Conservation (phyloP, 2,888 invertebrate genomes). For the Drosophila niveifrons region DNA sequence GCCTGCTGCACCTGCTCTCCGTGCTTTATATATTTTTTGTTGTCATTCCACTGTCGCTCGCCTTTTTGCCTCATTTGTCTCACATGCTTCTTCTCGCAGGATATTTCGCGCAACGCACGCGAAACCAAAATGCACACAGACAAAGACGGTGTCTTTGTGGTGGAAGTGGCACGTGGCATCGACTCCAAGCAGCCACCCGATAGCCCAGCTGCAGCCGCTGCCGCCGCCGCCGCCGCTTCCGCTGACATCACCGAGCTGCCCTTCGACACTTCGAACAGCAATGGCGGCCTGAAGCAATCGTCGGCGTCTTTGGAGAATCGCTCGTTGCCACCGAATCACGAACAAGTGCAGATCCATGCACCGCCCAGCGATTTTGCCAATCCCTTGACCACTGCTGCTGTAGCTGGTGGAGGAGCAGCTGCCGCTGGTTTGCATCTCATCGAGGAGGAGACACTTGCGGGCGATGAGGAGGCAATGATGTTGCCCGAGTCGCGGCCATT, state of each 20-base stretch:
- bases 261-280: conserved; percentile 71
- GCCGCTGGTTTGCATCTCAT: conserved; percentile 78
- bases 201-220: conserved; percentile 56
- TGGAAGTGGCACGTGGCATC: conserved; percentile 87
- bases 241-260: conserved; percentile 79
- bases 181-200: conserved; percentile 85
- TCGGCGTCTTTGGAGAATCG: conserved; percentile 70
- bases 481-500: not conserved
- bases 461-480: conserved; percentile 31
- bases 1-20: conserved; percentile 11
- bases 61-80: conserved; percentile 20
- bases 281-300: not conserved
- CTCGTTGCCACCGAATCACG: conserved; percentile 71
- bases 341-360: conserved; percentile 85
- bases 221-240: conserved; percentile 19
- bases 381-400: conserved; percentile 13
- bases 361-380: conserved; percentile 75
- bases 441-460: conserved; percentile 69
- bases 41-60: not conserved
- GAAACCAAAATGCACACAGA: conserved; percentile 91
- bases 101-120: conserved; percentile 89
- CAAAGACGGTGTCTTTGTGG: conserved; percentile 91
- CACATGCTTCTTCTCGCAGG: conserved; percentile 85
- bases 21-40: not conserved
- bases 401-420: not conserved